Conservation (phyloP, 2,113 vertebrate species). For the Protomyctophum bolini region DNA sequence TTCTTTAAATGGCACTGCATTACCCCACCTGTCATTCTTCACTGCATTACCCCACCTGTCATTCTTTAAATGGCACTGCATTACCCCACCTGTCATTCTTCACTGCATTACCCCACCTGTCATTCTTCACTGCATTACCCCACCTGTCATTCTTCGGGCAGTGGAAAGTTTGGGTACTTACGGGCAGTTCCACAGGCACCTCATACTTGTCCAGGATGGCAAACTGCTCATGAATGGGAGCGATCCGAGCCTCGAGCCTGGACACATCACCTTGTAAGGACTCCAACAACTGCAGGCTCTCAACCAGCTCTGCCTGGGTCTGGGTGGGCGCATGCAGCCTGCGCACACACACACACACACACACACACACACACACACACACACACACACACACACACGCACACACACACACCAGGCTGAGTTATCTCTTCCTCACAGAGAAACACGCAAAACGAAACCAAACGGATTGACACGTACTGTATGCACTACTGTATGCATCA, state of each 20-base stretch:
- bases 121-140: no score
- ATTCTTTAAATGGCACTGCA: no score
- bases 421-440: no score
- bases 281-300: slow-evolving; percentile 80
- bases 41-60: no score
- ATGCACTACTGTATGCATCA: no score
- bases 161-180: slow-evolving; percentile 59
- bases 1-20: no score
- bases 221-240: slow-evolving; percentile 87
- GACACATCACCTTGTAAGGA: slow-evolving; percentile 77
- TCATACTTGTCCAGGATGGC: slow-evolving; percentile 88
- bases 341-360: slow-evolving; percentile 39
- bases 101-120: no score
- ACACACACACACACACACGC: slow-evolving; percentile 4
- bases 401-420: neutral
- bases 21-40: no score
- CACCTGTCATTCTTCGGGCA: no score
- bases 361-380: slow-evolving; percentile 19
- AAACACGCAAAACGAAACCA: no score
- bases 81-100: no score
- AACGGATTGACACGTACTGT: no score
- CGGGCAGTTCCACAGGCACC: slow-evolving; percentile 76
- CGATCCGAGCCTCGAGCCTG: slow-evolving; percentile 80
- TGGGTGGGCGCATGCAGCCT: slow-evolving; percentile 81
- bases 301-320: slow-evolving; percentile 80